Percentiles rank a stretch among this genome's conserved stretches.
These are phyloP conservation scores for Scaptomyza flava DNA, from an alignment of 2,888 invertebrate genomes.

Conservation along the genomic window DNA sequence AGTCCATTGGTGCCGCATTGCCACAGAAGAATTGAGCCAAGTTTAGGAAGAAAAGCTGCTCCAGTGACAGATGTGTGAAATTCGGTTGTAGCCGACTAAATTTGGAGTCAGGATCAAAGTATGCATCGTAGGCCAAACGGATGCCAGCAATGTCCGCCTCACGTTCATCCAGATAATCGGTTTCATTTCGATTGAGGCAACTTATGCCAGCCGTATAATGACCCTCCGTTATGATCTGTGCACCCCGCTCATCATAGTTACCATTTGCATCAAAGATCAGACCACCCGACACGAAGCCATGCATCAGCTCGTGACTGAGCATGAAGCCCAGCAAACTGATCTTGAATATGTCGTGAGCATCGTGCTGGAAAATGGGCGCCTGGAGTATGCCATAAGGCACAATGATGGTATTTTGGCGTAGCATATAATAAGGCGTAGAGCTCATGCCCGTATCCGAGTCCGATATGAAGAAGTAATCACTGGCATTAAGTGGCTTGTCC, in stretches of 20 bases:
- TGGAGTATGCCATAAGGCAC: constrained; percentile 74
- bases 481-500: not conserved
- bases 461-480: constrained; percentile 26
- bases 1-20: constrained; percentile 11
- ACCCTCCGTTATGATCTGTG: constrained; percentile 27
- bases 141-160: constrained; percentile 77
- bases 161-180: constrained; percentile 69
- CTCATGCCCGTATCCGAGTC: constrained; percentile 41
- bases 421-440: constrained; percentile 69
- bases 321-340: constrained; percentile 76
- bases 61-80: constrained; percentile 41
- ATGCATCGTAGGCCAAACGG: constrained; percentile 66
- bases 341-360: constrained; percentile 66
- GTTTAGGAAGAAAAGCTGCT: constrained; percentile 74
- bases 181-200: constrained; percentile 53
- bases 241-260: constrained; percentile 27
- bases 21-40: constrained; percentile 81
- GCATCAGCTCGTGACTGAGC: constrained; percentile 77
- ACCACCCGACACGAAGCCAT: constrained; percentile 71
- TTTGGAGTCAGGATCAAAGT: constrained; percentile 42
- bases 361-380: constrained; percentile 49
- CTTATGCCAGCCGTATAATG: constrained; percentile 18
- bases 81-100: constrained; percentile 19
- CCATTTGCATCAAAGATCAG: constrained; percentile 59
- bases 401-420: constrained; percentile 69